Evolutionary conservation across 2,113 vertebrate species (phyloP), one percentile per base, ranked within the genome.

Genomic region (Lasiurus cinereus): DNA sequence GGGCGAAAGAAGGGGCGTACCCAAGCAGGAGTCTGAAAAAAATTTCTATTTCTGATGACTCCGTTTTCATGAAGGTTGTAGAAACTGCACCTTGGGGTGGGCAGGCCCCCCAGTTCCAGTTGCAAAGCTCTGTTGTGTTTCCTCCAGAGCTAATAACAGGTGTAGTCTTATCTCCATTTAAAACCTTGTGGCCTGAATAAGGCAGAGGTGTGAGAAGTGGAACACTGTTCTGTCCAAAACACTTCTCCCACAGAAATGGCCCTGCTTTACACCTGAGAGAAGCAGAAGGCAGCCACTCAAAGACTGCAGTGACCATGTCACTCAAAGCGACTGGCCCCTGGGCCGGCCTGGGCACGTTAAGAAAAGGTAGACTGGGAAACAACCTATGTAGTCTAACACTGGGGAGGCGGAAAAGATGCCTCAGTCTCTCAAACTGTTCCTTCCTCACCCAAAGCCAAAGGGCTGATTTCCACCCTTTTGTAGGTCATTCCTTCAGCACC

Each of bases 1-100:
- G 98, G 98, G 9, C 67, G 54, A 54, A 15, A 31, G 0, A 4
- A 24, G 73, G n/a, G n/a, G 64, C 59, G 87, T 90, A 83, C 33
- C 74, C 56, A 64, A 52, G n/a, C 48, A 48, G 82, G 19, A 22
- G n/a, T 54, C 66, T 36, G 36, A 74, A 33, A 36, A 69, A 4
- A 43, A 64, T 12, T 24, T 31, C 14, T 2, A 8, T 50, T 93
- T 88, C 14, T 31, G 22, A 36, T 77, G 7, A n/a, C 31, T 66
- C 22, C 36, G 24, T 31, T 93, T 39, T 11, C 12, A 0, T 52
- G 43, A 91, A 90, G 67, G 31, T 24, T 4, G 0, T 2, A 12
- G 21, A 59, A 59, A 72, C 13, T 3, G 77, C 24, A 50, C 43
- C 52, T 39, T 16, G 33, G n/a, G 8, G 8, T 83, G 24, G 46